Base-by-base conservation (phyloP, 2,888 invertebrate genomes). In the Plebejus melissa region DNA sequence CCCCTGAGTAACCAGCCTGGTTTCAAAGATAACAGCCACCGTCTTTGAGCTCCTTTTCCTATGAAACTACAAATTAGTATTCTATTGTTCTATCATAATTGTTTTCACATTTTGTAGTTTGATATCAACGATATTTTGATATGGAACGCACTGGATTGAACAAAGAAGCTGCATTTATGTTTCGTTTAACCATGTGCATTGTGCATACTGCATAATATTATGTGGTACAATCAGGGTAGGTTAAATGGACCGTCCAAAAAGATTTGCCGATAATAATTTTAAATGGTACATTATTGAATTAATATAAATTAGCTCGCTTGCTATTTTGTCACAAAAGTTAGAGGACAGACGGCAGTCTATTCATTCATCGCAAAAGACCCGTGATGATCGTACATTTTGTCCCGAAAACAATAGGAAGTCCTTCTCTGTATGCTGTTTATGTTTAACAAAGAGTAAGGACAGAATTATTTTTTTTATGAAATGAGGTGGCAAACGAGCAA, bases 241-340 rank as follows among this genome's bases (percentile, higher is more conserved):
- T 22, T 70, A 38, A 41, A 70, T 41, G 41, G 38, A 41, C 38
- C 41, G 41, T 41, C 70, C 38, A n/a, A 70, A 69, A 70, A 41
- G 70, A 70, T 70, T 70, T 41, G 69, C 41, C 38, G 41, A 41
- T 70, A 69, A 70, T 41, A 32, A 32, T 41, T 70, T 70, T 7
- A 70, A 46, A 70, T 41, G 41, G 4, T 22, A 2, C 70, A 70
- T 70, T 70, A 70, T 70, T 70, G 11, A 41, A 70, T 70, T 16
- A 54, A 16, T 54, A 54, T 2, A 32, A 4, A 4, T 54, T 41
- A 41, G 70, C 32, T 65, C 32, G 32, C 36, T 13, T 13, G 32
- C 0, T 28, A 60, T 60, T 60, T 60, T 58, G 58, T 22, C n/a
- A n/a, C 22, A 58, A 7, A 7, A 22, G 58, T 58, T 22, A 1